phyloP scores from a whole-genome alignment of 2,888 invertebrate genomes.

The Lasius fuliginosus region DNA sequence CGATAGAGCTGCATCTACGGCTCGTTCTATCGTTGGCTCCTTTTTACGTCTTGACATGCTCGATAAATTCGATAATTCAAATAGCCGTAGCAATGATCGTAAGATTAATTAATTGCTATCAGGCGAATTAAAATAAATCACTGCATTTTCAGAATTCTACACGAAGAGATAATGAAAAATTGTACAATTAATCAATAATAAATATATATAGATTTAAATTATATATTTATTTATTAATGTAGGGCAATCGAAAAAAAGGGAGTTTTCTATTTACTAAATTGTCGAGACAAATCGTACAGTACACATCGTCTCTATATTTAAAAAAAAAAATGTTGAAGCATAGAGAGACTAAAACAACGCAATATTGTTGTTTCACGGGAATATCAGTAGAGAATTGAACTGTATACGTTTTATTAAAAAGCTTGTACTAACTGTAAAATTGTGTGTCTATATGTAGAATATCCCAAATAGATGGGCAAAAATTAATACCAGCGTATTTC shows the following conservation, averaged over 20 bases:
- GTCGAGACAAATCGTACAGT: background rate
- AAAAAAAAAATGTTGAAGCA: background rate
- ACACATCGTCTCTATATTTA: background rate
- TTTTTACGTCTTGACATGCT: slow-evolving; percentile 82
- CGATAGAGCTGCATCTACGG: slow-evolving; percentile 78
- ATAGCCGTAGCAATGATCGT: slow-evolving; percentile 74
- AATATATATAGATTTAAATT: background rate
- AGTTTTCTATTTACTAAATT: background rate
- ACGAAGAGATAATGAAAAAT: background rate
- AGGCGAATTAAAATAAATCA: background rate
- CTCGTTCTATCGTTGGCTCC: slow-evolving; percentile 82
- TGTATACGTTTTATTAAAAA: background rate
- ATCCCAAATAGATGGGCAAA: background rate
- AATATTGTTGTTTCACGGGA: background rate
- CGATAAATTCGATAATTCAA: slow-evolving; percentile 80
- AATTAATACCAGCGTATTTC: too few species aligned
- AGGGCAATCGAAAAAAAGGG: background rate
- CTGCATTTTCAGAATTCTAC: background rate
- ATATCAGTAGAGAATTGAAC: background rate
- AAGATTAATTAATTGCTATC: slow-evolving; percentile 68
- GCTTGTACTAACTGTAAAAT: background rate
- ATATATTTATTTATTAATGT: background rate
- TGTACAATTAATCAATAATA: background rate
- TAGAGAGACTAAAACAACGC: background rate
- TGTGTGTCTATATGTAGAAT: background rate